Evolutionary conservation across 2,797 vertebrate species (phyloP).

Genomic region (Gymnothorax javanicus): DNA sequence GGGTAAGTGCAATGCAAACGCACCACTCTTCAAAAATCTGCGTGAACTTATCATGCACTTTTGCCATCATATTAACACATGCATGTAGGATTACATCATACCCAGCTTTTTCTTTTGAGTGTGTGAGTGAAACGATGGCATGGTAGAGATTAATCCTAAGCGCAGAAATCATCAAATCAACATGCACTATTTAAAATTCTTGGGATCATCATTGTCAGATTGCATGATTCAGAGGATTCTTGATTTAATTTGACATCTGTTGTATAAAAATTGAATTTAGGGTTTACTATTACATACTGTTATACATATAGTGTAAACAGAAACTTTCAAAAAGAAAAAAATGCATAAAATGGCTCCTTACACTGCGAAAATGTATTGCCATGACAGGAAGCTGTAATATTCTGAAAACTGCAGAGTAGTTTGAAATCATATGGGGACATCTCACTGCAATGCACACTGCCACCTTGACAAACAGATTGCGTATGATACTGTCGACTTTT

Average conservation of each 20-base stretch:
- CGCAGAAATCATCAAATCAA: neutral
- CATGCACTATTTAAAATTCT: neutral
- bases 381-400: too few species aligned
- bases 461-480: neutral
- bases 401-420: too few species aligned
- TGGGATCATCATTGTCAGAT: neutral
- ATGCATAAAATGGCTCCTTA: neutral
- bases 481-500: neutral
- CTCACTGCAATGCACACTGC: neutral
- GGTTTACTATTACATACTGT: too few species aligned
- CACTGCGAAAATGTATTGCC: too few species aligned
- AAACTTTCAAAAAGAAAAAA: neutral
- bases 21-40: neutral
- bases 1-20: constrained; percentile 75
- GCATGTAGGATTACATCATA: neutral
- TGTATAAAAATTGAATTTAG: too few species aligned
- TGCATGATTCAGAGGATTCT: too few species aligned
- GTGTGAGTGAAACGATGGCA: too few species aligned
- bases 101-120: too few species aligned
- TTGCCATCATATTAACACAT: neutral
- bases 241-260: too few species aligned
- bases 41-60: neutral
- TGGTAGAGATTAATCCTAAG: neutral
- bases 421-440: neutral
- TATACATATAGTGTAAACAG: neutral